Percentiles rank a stretch among this genome's conserved stretches.
Evolutionary conservation across 1,140 invertebrate species (phyloP).

Genomic region (Drosophila sturtevanti): DNA sequence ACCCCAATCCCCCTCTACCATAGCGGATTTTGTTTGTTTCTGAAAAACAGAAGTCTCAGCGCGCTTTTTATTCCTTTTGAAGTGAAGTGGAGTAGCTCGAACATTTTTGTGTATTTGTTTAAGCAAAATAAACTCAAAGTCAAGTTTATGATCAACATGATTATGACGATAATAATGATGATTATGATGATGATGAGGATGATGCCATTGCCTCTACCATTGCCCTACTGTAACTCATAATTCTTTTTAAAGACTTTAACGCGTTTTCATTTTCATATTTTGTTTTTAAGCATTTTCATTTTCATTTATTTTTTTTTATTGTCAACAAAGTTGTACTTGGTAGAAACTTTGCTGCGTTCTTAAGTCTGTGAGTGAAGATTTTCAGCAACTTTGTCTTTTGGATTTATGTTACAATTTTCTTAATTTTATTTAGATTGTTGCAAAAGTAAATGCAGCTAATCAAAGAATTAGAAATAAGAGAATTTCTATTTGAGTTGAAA

Average conservation of each 20-base stretch:
- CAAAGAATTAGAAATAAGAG: slow-evolving; percentile 8
- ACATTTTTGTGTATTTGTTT: slow-evolving; percentile 29
- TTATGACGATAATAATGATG: neutral
- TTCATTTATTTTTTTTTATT: slow-evolving; percentile 59
- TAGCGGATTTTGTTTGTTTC: slow-evolving; percentile 56
- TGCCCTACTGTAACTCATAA: slow-evolving; percentile 41
- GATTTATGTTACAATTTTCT: slow-evolving; percentile 41
- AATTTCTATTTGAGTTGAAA: neutral
- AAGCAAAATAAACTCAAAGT: slow-evolving; percentile 49
- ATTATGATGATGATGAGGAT: neutral
- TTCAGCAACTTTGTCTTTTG: slow-evolving; percentile 37
- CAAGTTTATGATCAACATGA: slow-evolving; percentile 44
- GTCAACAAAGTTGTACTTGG: slow-evolving; percentile 31
- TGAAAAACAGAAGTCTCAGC: slow-evolving; percentile 44
- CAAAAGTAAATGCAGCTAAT: slow-evolving; percentile 29
- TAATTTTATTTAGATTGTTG: slow-evolving; percentile 32
- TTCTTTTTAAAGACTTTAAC: slow-evolving; percentile 73
- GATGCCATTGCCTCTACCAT: slow-evolving; percentile 24
- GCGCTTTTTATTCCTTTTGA: slow-evolving; percentile 72
- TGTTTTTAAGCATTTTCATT: slow-evolving; percentile 36
- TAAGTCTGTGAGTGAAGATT: slow-evolving; percentile 41
- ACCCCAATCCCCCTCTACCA: neutral
- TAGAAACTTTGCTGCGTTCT: slow-evolving; percentile 17
- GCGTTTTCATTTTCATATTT: slow-evolving; percentile 52
- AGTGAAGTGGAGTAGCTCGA: slow-evolving; percentile 60